Base-by-base conservation (phyloP, 2,113 vertebrate species). In the Austrofundulus limnaeus region DNA sequence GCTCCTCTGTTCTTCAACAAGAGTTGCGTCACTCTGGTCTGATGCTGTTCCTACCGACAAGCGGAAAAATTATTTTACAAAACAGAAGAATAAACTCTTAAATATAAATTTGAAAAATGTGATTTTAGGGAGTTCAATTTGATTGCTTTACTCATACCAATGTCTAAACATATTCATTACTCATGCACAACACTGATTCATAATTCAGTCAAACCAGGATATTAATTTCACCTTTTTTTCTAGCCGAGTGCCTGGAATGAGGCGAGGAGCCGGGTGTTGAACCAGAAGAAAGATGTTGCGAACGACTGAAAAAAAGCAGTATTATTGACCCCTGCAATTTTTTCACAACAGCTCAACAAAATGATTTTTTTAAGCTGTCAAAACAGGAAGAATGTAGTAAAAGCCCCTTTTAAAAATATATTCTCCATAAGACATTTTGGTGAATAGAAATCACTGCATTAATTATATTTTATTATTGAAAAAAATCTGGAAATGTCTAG, bases 251-350 rank as follows among this genome's bases (percentile, higher is more conserved):
- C 46, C 92, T 93, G 4, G 94, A 94, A 54, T 48, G 87, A 39
- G 95, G 95, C 0, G 95, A 97, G 1, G 92, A 88, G 41, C 85
- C 80, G 65, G 95, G 94, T 0, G 81, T 77, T 16, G 90, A 79
- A 16, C 82, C 90, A 14, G 93, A 83, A 0, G 95, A 98, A 55
- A 81, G 90, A 43, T 89, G 90, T 11, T 81, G 79, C 0, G 88
- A 88, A 10, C 76, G 70, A 38, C 25, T 24, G 9, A 83, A 81
- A 46, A 66, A 82, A 38, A 93, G 95, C 87, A 17, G 92, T 92
- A 25, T 59, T 55, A 17, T 83, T 51, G 11, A 94, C 92, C 55
- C 64, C 31, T 46, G 78, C 63, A 0, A 61, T 88, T 62, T 79
- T 53, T 1, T 94, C 91, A 46, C 23, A 89, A 52, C 78, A 91